Evolutionary conservation across 2,797 vertebrate genomes (phyloP).

Genomic region (Cyclura pinguis): DNA sequence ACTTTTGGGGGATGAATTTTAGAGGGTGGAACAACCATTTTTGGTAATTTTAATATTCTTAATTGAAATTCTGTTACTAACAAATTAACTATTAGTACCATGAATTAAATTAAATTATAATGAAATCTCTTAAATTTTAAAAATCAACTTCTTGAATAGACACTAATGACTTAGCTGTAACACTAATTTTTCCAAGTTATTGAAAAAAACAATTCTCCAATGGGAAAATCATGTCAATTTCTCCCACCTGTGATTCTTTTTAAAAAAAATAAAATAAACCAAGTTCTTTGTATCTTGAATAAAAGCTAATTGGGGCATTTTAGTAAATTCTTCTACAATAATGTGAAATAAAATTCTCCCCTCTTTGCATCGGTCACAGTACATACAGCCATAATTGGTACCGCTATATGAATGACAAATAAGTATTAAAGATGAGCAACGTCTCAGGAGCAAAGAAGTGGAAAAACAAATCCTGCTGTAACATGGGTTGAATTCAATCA

Average conservation of each 20-base stretch:
- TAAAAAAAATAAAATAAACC: too few species aligned
- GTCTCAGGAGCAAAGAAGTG: background rate
- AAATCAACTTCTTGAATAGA: too few species aligned
- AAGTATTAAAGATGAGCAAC: background rate
- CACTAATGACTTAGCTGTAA: too few species aligned
- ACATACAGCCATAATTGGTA: background rate
- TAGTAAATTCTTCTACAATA: background rate
- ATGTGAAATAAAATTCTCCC: background rate
- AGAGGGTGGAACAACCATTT: too few species aligned
- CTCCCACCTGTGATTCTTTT: background rate
- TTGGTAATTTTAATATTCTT: too few species aligned
- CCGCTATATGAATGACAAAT: background rate
- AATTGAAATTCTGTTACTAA: too few species aligned
- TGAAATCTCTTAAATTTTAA: too few species aligned
- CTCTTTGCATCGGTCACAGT: background rate
- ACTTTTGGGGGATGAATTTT: too few species aligned
- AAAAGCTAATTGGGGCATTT: background rate
- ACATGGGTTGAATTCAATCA: background rate
- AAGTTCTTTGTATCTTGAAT: background rate
- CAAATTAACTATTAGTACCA: too few species aligned
- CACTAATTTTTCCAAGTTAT: too few species aligned
- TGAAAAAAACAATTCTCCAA: too few species aligned
- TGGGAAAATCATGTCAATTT: background rate
- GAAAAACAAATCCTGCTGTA: background rate
- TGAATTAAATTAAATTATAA: too few species aligned